A percentile compares a stretch with the other conserved stretches of the same genome.
These are phyloP conservation scores for Herpetotheres cachinnans DNA, from an alignment of 2,113 vertebrate species.

Conservation along the genomic window DNA sequence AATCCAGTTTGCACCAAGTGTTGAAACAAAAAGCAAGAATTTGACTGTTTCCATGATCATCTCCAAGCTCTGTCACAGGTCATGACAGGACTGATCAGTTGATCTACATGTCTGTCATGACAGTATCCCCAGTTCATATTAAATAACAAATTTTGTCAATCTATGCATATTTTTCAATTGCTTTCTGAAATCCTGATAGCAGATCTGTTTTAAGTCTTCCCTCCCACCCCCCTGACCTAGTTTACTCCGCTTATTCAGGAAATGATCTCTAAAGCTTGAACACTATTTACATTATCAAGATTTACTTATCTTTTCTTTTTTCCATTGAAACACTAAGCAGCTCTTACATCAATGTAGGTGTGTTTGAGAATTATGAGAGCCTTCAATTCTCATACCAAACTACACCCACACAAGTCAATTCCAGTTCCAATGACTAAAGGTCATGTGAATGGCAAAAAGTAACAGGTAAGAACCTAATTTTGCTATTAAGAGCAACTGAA, in stretches of 20 bases:
- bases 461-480: constrained; percentile 54
- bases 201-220: not conserved
- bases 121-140: not conserved
- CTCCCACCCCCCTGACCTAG: not conserved
- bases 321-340: constrained; percentile 53
- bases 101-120: not conserved
- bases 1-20: not conserved
- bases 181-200: not conserved
- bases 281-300: constrained; percentile 60
- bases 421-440: constrained; percentile 72
- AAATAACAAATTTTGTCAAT: not conserved
- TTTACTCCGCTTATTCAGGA: constrained; percentile 23
- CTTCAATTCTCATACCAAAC: constrained; percentile 77
- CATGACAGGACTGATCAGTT: not conserved
- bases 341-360: constrained; percentile 71
- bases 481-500: constrained; percentile 48
- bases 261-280: constrained; percentile 39
- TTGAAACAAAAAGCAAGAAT: not conserved
- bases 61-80: not conserved
- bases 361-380: constrained; percentile 74
- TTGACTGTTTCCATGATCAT: not conserved
- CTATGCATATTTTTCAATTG: not conserved
- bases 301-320: constrained; percentile 70
- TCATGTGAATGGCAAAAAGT: constrained; percentile 67
- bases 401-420: constrained; percentile 78